Base-by-base conservation (phyloP, 2,888 invertebrate species). In the Brachypterus glaber region DNA sequence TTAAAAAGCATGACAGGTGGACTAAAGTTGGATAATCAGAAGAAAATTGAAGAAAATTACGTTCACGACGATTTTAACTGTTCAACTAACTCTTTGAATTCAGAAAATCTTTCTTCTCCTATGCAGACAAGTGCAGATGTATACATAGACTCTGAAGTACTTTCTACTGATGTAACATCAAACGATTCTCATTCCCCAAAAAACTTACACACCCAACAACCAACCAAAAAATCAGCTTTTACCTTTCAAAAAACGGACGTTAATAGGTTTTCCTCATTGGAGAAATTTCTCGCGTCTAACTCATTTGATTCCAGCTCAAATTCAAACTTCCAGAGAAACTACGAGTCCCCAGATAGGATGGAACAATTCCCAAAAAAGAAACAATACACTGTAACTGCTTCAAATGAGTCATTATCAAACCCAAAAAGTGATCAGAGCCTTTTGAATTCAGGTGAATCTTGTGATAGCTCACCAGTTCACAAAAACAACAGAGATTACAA, bases 391-490 rank as follows among this genome's bases (percentile, higher is more conserved):
- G 29, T 47, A 29, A 55, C 52, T 45, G 43, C 41, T 24, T 65
- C 65, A 3, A 61, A 60, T 30, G 65, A 66, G 40, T 63, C 63
- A 1, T 53, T 64, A 36, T 62, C 63, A 8, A 58, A 62, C 40
- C 58, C 60, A 2, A 66, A 66, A 49, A 66, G 66, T 43, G 65
- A 64, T 41, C 64, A 66, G 41, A 67, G 67, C 40, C 48, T 66
- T 18, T 43, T 66, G 27, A 63, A 64, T 41, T 66, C 66, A 0
- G 59, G 53, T 2, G 61, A 60, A 11, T 64, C 63, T 44, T 61
- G 63, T 44, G 70, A 62, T 42, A 73, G 73, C 49, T 74, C 74
- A 45, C 75, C 76, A 7, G 66, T 74, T 35, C 74, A 73, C 59
- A 64, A 69, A 50, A 58, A 64, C 1, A 66, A 68, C 33, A 55